Base-by-base conservation (phyloP, 2,113 vertebrate genomes). In the Prolemur simus region DNA sequence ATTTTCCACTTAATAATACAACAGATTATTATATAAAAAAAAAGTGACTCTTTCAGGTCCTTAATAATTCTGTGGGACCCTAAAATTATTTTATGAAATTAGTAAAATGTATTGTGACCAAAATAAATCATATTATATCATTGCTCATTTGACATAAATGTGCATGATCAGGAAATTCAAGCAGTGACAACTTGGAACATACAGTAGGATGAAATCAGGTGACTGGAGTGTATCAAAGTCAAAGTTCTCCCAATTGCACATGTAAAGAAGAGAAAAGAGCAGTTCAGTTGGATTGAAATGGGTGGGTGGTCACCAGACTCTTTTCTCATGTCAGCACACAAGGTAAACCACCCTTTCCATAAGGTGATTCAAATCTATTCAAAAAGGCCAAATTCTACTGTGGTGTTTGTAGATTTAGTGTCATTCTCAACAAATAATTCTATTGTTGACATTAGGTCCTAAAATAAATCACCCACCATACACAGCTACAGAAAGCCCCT, bases 11-110 rank as follows among this genome's bases (percentile, higher is more conserved):
- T 76, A n/a, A 34, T 68, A 92, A 56, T 34, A 83, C 13, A 49
- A 83, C 2, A 87, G 14, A 76, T 32, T 64, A 63, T 69, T 81
- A 84, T 10, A 69, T 3, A 88, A 74, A 52, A 64, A 47, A 34
- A 4, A 80, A 64, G 39, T 66, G 18, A 54, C 66, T 69, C 37
- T 45, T 66, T 54, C 37, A 78, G n/a, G 66, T 3, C 6, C 20
- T 71, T 89, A 52, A 58, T 49, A 23, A 88, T 85, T 69, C 34
- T 42, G 21, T 42, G 77, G 25, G 29, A 83, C 14, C 82, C 87
- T 88, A 87, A 64, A 95, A 45, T 90, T 66, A 56, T 81, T 94
- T 54, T 47, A 42, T 89, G 29, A 94, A 80, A 74, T 96, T 85
- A 85, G 39, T 58, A 76, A 87, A 80, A 80, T 27, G 0, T 20